Evolutionary conservation across 2,113 vertebrate species (phyloP).

Genomic region (Odocoileus virginianus): DNA sequence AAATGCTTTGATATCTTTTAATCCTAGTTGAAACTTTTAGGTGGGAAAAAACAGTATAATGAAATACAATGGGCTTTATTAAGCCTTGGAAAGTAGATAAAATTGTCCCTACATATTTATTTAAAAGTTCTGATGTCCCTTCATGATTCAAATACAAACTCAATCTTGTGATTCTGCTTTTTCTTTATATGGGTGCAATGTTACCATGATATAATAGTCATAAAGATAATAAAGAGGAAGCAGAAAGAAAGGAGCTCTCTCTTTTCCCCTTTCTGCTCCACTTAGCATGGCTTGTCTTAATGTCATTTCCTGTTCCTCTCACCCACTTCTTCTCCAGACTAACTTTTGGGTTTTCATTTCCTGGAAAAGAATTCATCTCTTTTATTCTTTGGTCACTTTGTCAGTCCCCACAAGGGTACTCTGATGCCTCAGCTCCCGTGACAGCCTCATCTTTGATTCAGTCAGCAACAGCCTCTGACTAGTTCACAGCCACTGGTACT

Average conservation of each 20-base stretch:
- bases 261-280: not conserved
- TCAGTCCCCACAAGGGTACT: not conserved
- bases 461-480: not conserved
- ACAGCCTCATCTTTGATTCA: not conserved
- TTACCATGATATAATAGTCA: not conserved
- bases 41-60: not conserved
- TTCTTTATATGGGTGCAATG: not conserved
- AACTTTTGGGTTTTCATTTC: not conserved
- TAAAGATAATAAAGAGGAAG: not conserved
- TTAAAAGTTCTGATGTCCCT: not conserved
- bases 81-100: conserved; percentile 19
- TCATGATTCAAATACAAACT: not conserved
- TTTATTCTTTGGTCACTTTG: not conserved
- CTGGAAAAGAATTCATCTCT: not conserved
- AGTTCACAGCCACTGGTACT: not conserved
- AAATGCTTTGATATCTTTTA: conserved; percentile 38
- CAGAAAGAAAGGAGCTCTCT: not conserved
- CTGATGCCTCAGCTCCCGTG: not conserved
- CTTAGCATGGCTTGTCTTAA: not conserved
- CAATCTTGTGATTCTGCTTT: not conserved
- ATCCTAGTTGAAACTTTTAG: conserved; percentile 24
- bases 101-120: conserved; percentile 30
- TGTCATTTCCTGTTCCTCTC: not conserved
- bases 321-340: not conserved
- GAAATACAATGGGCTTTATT: conserved; percentile 4